These are phyloP conservation scores for Tragelaphus oryx DNA, from an alignment of 2,797 vertebrate species.

Conservation along the genomic window DNA sequence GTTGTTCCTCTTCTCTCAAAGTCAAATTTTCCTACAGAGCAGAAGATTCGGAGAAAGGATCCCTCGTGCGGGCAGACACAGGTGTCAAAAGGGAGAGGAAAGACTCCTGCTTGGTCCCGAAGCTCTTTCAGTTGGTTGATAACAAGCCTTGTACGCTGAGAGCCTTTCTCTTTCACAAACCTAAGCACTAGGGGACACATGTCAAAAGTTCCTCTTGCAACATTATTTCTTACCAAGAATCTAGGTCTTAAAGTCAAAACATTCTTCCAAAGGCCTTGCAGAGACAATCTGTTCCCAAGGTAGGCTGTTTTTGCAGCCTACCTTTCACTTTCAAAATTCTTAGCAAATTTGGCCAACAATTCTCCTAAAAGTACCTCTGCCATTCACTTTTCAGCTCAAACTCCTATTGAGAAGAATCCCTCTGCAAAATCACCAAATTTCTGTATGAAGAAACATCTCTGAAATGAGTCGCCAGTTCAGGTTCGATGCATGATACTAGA, in stretches of 20 bases:
- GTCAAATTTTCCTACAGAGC: background rate
- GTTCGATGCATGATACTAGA: no score
- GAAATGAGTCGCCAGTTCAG: no score
- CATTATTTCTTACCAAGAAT: background rate
- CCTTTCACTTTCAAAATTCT: background rate
- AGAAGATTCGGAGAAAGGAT: background rate
- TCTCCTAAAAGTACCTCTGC: background rate
- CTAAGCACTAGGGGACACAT: background rate
- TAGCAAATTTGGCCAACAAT: background rate
- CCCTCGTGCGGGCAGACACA: accelerated
- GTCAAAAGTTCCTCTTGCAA: background rate
- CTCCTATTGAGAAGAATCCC: background rate
- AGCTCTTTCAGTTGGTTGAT: background rate
- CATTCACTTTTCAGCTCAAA: background rate
- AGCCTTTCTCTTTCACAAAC: background rate
- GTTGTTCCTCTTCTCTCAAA: background rate
- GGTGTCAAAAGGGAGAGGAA: background rate
- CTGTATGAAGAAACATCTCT: background rate
- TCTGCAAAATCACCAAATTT: background rate
- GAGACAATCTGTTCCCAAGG: background rate
- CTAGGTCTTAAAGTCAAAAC: conserved; percentile 3
- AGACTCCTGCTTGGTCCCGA: accelerated
- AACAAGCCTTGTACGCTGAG: no score
- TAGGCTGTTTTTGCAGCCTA: background rate
- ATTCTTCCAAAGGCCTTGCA: background rate